Base-by-base conservation (phyloP, 2,113 vertebrate genomes). In the Empidonax alnorum region DNA sequence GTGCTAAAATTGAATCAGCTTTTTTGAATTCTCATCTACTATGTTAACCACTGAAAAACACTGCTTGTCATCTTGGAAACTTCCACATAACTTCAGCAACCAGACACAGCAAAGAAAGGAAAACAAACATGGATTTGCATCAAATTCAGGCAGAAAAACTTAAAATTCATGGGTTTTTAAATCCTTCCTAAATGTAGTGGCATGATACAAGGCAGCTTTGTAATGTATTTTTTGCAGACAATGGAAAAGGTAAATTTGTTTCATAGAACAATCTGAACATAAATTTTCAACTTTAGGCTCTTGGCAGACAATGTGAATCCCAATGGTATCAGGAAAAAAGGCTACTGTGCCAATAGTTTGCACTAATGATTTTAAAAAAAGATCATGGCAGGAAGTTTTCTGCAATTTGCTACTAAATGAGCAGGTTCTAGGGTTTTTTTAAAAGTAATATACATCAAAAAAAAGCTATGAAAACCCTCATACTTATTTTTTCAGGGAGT, bases 121-220 rank as follows among this genome's bases (percentile, higher is more conserved):
- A 66, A 84, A 52, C 6, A 79, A 37, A 5, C 7, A 62, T 3
- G 11, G 9, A 44, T 78, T 31, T 31, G 10, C 20, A 86, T 4
- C 25, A 67, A 89, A 81, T 50, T 63, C 12, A 37, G n/a, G 22
- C 6, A 91, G 61, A 37, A 80, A 75, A 77, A 24, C 5, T 5
- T 46, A 30, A 49, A 76, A 53, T 22, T 18, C 0, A 0, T 22
- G 8, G 1, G 2, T 17, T n/a, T 50, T 63, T 0, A 6, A 49
- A 68, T 25, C 19, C 3, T 82, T 35, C 37, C 53, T 74, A 53
- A 74, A 66, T 20, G 9, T 46, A 69, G 14, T 49, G 65, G 61
- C 72, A 59, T 4, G 1, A 62, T 15, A 39, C 9, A 35, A 3
- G 86, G 16, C 9, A 49, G 22, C 31, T 88, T 83, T n/a, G 22